Evolutionary conservation across 2,797 vertebrate species (phyloP), one percentile per base, ranked within the genome.

Genomic region (Salmo trutta): DNA sequence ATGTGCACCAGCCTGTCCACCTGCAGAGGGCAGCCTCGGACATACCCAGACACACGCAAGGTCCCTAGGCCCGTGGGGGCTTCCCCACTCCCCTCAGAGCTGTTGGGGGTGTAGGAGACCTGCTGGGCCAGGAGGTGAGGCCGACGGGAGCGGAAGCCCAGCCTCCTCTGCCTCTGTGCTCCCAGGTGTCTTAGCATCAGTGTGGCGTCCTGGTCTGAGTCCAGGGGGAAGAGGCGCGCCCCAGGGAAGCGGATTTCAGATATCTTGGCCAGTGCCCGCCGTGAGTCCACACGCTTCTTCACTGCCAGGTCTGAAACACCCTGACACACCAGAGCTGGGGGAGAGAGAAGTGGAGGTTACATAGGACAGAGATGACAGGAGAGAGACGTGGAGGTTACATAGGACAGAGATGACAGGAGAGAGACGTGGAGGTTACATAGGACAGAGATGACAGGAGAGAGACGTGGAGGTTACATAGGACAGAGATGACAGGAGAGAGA

Each of bases 1-100:
- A 99, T 95, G 85, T 99, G 97, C 79, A 99, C 91, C 83, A 99
- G 90, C 65, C 95, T 94, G 91, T 99, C 96, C 6, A 96, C 96
- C 0, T 76, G 81, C 4, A 99, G 89, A 71, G 93, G 88, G 59
- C 89, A 93, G 0, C 98, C 98, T 24, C 97, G 93, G 69, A 99
- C 90, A 31, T 98, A 99, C 52, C 98, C 98, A 0, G 97, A 98
- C 73, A 99, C 96, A 73, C 94, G 94, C 83, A 99, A 92, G 21
- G 96, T 99, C 27, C 98, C 98, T 15, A 97, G 78, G 19, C 94
- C 91, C 0, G 87, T 75, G 0, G 88, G n/a, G 0, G 87, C 91
- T 0, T 88, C 88, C 17, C 88, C 41, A 12, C 41, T 47, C 41
- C 10, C 41, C 41, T 73, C 21, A 0, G 84, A 66, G 33, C 62